Evolutionary conservation across 2,797 vertebrate genomes (phyloP).

Genomic region (Cryptoprocta ferox): DNA sequence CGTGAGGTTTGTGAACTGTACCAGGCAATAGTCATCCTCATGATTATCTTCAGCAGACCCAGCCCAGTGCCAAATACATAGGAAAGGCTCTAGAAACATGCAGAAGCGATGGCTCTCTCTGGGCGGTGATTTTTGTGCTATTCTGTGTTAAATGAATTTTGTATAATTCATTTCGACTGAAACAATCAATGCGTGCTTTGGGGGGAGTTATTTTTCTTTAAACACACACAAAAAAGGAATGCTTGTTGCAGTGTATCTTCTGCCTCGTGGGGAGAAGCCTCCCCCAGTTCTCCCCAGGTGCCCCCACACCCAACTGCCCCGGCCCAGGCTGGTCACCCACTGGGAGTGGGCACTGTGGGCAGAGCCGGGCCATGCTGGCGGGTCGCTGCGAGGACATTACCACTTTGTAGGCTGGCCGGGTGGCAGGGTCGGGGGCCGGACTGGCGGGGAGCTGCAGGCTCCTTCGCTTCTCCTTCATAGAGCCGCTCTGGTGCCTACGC

Average conservation of each 20-base stretch:
- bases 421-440: slow-evolving; percentile 85
- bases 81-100: neutral
- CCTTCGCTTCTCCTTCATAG: slow-evolving; percentile 94
- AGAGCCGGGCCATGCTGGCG: fast-evolving
- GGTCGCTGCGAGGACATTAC: slow-evolving; percentile 80
- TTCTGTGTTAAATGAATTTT: neutral
- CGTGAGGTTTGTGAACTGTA: fast-evolving
- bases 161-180: neutral
- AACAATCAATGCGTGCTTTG: neutral
- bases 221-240: neutral
- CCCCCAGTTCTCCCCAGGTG: neutral
- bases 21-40: fast-evolving
- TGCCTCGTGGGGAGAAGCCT: neutral
- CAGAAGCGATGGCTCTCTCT: neutral
- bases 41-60: neutral
- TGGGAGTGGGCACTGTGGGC: neutral
- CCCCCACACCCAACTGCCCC: neutral
- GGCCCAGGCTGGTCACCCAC: neutral
- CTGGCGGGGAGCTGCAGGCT: slow-evolving; percentile 93
- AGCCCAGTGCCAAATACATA: neutral
- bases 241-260: neutral
- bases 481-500: slow-evolving; percentile 94
- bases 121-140: neutral
- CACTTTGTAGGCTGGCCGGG: slow-evolving; percentile 92
- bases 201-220: neutral